phyloP scores from a whole-genome alignment of 2,888 invertebrate genomes.

The Argyresthia albistria region DNA sequence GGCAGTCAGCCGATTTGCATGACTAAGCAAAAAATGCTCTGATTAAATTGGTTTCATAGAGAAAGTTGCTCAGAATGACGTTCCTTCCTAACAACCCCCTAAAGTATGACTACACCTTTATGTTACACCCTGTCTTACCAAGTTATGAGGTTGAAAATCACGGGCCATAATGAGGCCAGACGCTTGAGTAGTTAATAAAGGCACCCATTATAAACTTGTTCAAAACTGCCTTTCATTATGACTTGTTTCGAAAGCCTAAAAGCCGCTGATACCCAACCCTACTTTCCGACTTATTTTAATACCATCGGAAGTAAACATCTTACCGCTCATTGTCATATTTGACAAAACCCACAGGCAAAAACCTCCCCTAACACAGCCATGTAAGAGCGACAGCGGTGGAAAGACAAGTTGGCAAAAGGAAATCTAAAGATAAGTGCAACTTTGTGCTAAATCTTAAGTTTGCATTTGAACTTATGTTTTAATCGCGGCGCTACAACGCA shows the following conservation, averaged over 20 bases:
- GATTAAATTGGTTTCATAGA: no score
- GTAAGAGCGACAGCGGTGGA: background rate
- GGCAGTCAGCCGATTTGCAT: no score
- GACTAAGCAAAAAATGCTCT: no score
- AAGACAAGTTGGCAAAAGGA: background rate
- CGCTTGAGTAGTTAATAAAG: no score
- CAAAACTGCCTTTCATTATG: background rate
- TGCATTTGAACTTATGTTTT: background rate
- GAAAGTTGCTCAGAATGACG: no score
- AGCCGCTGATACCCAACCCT: background rate
- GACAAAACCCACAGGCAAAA: background rate
- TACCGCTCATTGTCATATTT: background rate
- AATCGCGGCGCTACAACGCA: background rate
- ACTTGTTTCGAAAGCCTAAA: background rate
- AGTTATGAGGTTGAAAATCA: no score
- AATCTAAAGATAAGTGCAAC: background rate
- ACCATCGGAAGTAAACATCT: background rate
- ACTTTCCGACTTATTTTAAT: background rate
- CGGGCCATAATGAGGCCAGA: no score
- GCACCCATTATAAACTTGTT: background rate
- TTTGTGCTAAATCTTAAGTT: background rate
- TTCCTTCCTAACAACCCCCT: no score
- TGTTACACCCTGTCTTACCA: no score
- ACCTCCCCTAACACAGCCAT: background rate
- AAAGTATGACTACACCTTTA: no score